Base-by-base conservation (phyloP, 2,888 invertebrate genomes). In the Pollenia labialis region DNA sequence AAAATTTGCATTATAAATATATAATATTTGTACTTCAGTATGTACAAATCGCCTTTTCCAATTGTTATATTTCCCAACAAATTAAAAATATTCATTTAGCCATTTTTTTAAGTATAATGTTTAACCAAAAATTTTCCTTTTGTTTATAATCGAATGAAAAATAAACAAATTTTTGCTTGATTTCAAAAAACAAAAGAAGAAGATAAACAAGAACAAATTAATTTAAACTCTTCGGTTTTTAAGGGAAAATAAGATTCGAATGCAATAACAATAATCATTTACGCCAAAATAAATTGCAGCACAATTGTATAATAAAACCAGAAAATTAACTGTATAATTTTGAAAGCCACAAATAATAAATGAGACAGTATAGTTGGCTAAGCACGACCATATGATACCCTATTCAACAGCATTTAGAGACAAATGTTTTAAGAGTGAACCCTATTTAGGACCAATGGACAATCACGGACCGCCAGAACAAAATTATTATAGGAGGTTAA, bases 201-300 rank as follows among this genome's bases (percentile, higher is more conserved):
- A 32, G 32, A 32, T 32, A 4, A 32, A 32, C 32, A 32, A 32
- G 6, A 44, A 14, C 12, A 11, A 16, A 16, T 2, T 62, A 16
- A 62, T 58, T 58, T 74, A 2, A n/a, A 18, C 12, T 12, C 32
- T 68, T 58, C 42, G 12, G 7, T 40, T 46, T 58, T 48, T 2
- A 50, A 68, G 4, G 54, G 40, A 52, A 18, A 14, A 14, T 0
- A 81, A 81, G 68, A 84, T 87, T 87, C 77, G 81, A 81, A 87
- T 77, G 87, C 84, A 74, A 84, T 87, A 77, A 87, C 87, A 87
- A 87, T 87, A 84, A 87, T 81, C 87, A 44, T 87, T 84, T 77
- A 74, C 64, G 81, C 84, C 87, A 87, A 84, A 74, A 81, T 66
- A 87, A 64, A 84, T 87, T 84, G 84, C 86, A 62, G 54, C 48